These are phyloP conservation scores for Hippocampus abdominalis DNA, from an alignment of 2,113 vertebrate genomes.

Conservation along the genomic window DNA sequence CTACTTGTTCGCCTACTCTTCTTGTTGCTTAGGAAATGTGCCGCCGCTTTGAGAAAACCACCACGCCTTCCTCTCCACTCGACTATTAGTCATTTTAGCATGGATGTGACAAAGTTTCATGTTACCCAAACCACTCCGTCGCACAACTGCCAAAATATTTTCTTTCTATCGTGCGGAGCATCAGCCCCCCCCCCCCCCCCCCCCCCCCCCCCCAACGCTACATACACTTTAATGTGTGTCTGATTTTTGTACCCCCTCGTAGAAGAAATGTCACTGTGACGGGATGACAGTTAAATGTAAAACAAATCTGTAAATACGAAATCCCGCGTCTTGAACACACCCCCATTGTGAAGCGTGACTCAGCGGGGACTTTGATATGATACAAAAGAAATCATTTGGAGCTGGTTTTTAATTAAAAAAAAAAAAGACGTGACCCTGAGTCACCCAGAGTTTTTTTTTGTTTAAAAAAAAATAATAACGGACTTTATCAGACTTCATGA, in stretches of 20 bases:
- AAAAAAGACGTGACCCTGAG: conserved; percentile 1
- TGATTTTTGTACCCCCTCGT: neutral
- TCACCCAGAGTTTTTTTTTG: neutral
- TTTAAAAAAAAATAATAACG: conserved; percentile 9
- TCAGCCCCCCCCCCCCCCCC: too few species aligned
- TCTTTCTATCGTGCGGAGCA: too few species aligned
- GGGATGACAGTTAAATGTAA: neutral
- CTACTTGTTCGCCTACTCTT: conserved; percentile 2
- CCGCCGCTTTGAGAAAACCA: neutral
- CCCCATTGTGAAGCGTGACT: neutral
- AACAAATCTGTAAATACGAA: neutral
- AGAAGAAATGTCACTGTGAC: neutral
- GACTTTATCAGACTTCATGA: conserved; percentile 9
- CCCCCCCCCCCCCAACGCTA: too few species aligned
- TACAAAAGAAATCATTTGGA: conserved; percentile 9
- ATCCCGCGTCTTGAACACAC: neutral
- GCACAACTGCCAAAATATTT: too few species aligned
- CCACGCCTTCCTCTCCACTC: neutral
- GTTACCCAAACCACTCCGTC: too few species aligned
- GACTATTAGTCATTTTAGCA: neutral
- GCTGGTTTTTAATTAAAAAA: conserved; percentile 11
- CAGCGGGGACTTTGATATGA: conserved; percentile 1
- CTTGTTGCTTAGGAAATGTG: conserved; percentile 25
- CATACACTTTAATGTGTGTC: too few species aligned
- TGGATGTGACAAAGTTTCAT: neutral